Conservation (phyloP, 2,888 invertebrate genomes). For the Fragum fragum region DNA sequence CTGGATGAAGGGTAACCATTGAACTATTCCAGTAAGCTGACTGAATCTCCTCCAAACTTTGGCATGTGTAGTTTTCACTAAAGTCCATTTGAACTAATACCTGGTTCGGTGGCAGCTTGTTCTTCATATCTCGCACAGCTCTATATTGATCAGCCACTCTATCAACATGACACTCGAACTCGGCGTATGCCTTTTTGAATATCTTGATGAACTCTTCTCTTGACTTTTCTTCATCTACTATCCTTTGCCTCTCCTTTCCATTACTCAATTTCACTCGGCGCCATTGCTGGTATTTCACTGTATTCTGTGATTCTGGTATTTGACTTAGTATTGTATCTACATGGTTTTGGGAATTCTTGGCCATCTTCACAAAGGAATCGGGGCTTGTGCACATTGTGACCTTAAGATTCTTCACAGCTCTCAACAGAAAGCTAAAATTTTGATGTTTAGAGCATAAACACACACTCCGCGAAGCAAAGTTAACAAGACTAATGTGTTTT, state of each 20-base stretch:
- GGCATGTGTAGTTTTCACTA: too few species aligned
- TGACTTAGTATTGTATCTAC: background rate
- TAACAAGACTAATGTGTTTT: too few species aligned
- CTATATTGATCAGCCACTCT: constrained; percentile 20
- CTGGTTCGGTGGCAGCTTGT: background rate
- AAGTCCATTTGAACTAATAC: too few species aligned
- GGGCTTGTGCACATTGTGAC: constrained; percentile 40
- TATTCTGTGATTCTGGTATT: background rate
- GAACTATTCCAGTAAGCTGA: too few species aligned
- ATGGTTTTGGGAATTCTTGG: background rate
- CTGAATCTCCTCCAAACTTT: too few species aligned
- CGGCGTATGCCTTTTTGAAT: constrained; percentile 81
- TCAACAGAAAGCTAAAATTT: too few species aligned
- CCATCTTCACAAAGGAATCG: constrained; percentile 47
- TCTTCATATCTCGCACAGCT: constrained; percentile 5
- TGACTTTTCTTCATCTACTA: constrained; percentile 19
- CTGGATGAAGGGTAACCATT: too few species aligned
- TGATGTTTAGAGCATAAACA: too few species aligned
- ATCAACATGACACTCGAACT: constrained; percentile 27
- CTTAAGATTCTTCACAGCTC: too few species aligned
- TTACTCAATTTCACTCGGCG: constrained; percentile 33
- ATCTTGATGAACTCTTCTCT: constrained; percentile 80
- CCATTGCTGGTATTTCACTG: constrained; percentile 37
- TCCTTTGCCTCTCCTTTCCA: constrained; percentile 40
- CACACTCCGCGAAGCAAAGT: too few species aligned